phyloP scores from a whole-genome alignment of 2,888 invertebrate species.

The Machimus rusticus region DNA sequence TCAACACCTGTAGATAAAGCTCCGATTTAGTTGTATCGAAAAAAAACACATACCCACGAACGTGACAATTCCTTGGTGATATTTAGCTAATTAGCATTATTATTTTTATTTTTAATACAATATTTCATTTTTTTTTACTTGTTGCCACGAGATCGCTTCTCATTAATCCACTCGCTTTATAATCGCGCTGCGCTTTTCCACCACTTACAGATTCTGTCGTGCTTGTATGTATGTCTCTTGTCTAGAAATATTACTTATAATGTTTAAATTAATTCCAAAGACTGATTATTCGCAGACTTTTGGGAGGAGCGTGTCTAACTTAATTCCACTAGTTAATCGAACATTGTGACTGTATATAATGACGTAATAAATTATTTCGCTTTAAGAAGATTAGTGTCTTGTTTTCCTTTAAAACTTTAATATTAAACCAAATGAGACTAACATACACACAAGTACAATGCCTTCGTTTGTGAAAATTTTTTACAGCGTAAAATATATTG shows the following conservation, averaged over 20 bases:
- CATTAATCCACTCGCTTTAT: neutral
- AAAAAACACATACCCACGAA: neutral
- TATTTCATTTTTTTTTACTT: neutral
- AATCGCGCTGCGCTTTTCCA: neutral
- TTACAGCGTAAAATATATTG: neutral
- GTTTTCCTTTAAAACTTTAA: neutral
- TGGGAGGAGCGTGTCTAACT: slow-evolving; percentile 26
- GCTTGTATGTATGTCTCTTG: neutral
- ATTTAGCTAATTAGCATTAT: slow-evolving; percentile 7
- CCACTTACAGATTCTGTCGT: neutral
- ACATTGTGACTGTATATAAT: neutral
- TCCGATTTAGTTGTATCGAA: neutral
- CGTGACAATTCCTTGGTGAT: slow-evolving; percentile 22
- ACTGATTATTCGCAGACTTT: slow-evolving; percentile 20
- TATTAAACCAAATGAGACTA: neutral
- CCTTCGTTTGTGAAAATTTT: neutral
- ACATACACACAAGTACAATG: neutral
- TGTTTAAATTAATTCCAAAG: slow-evolving; percentile 26
- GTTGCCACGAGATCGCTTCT: neutral
- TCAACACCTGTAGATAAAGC: slow-evolving; percentile 71
- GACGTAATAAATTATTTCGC: slow-evolving; percentile 19
- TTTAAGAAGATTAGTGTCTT: neutral
- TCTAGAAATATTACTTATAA: neutral
- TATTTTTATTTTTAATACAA: neutral
- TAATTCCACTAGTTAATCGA: slow-evolving; percentile 18